Conservation (phyloP, 2,797 vertebrate genomes). For the Falco rusticolus region DNA sequence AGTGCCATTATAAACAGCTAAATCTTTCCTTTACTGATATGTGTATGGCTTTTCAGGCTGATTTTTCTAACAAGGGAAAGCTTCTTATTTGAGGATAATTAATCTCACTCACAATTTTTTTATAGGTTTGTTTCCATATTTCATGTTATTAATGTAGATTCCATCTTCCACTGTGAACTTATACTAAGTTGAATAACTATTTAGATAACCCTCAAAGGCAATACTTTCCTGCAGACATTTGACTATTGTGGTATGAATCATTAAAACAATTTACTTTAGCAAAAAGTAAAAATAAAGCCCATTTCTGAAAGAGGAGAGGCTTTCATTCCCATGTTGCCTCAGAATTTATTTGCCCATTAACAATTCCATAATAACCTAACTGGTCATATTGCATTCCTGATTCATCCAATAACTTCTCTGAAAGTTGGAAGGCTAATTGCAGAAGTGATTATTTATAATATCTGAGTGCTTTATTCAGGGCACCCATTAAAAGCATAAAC, state of each 20-base stretch:
- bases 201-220: conserved; percentile 60
- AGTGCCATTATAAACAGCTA: neutral
- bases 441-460: conserved; percentile 62
- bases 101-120: conserved; percentile 4
- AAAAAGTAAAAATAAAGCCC: conserved; percentile 9
- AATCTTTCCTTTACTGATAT: neutral
- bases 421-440: conserved; percentile 55
- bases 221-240: conserved; percentile 18
- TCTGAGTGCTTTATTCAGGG: conserved; percentile 34
- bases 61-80: neutral
- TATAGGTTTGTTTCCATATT: neutral
- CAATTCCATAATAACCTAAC: neutral
- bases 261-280: conserved; percentile 19
- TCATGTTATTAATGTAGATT: conserved; percentile 30
- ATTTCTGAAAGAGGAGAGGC: conserved; percentile 15
- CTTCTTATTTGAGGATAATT: neutral
- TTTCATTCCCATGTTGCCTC: conserved; percentile 22
- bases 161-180: conserved; percentile 40
- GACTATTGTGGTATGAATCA: conserved; percentile 24
- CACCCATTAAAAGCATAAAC: conserved; percentile 44
- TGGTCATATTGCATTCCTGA: neutral
- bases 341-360: conserved; percentile 60
- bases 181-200: conserved; percentile 19
- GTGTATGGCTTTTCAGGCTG: neutral
- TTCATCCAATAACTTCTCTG: conserved; percentile 16